Evolutionary conservation across 2,888 invertebrate species (phyloP).

Genomic region (Apotomis turbidana): DNA sequence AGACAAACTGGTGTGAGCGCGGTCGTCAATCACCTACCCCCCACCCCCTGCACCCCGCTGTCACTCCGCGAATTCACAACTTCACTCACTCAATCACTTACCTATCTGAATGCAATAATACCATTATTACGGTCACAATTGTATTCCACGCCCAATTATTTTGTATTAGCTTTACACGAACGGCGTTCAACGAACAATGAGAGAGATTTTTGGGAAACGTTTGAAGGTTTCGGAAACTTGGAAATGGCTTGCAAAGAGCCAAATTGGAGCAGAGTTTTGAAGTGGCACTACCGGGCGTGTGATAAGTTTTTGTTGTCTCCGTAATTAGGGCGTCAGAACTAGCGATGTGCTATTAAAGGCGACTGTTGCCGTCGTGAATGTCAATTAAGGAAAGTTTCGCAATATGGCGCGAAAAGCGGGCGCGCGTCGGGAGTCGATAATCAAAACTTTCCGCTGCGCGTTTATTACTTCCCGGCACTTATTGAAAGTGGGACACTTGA

Average conservation of each 20-base stretch:
- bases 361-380: conserved; percentile 59
- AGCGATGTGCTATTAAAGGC: conserved; percentile 45
- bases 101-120: conserved; percentile 39
- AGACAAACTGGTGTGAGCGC: conserved; percentile 51
- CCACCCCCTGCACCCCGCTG: conserved; percentile 3
- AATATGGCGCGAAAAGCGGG: conserved; percentile 55
- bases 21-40: conserved; percentile 55
- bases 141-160: conserved; percentile 27
- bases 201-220: not conserved
- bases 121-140: conserved; percentile 17
- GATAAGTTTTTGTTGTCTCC: conserved; percentile 44
- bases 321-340: conserved; percentile 57
- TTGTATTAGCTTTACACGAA: conserved; percentile 22
- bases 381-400: conserved; percentile 67
- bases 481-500: conserved; percentile 26
- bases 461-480: conserved; percentile 58
- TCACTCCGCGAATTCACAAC: conserved; percentile 47
- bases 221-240: not conserved
- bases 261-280: conserved; percentile 1
- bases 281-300: not conserved
- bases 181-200: not conserved
- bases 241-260: not conserved
- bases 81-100: conserved; percentile 45
- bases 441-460: conserved; percentile 54
- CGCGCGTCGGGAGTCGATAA: conserved; percentile 53